Percentiles rank a stretch among this genome's conserved stretches.
Conservation (phyloP, 2,113 vertebrate species). For the Perccottus glenii region DNA sequence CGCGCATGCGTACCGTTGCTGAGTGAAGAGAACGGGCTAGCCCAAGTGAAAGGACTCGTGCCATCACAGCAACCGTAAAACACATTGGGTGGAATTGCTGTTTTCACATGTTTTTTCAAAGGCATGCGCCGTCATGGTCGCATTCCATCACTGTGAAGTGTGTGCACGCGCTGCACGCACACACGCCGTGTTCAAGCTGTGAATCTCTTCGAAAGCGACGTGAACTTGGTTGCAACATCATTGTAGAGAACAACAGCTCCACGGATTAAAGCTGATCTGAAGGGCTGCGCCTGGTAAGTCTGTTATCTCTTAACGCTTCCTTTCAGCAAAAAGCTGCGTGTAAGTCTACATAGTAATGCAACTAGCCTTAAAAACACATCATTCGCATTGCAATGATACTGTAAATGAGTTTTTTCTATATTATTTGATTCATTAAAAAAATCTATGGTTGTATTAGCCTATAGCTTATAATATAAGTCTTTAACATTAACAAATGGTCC, state of each 20-base stretch:
- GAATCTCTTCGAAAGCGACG: constrained; percentile 24
- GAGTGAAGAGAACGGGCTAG: constrained; percentile 17
- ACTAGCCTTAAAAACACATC: too few species aligned
- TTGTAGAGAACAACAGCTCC: constrained; percentile 3
- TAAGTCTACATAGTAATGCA: not conserved
- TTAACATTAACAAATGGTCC: too few species aligned
- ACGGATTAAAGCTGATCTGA: constrained; percentile 35
- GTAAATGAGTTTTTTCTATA: too few species aligned
- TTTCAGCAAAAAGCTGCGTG: not conserved
- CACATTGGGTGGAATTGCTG: not conserved
- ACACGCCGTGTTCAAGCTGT: constrained; percentile 17
- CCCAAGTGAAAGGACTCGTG: not conserved
- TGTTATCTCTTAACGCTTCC: not conserved
- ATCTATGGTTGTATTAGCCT: too few species aligned
- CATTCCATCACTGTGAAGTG: not conserved
- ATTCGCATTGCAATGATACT: too few species aligned
- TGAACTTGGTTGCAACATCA: constrained; percentile 48
- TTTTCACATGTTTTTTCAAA: not conserved
- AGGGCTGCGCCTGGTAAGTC: constrained; percentile 52
- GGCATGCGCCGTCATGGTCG: constrained; percentile 10
- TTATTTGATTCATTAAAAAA: too few species aligned
- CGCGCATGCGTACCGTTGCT: constrained; percentile 58
- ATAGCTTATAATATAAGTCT: too few species aligned
- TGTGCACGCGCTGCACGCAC: not conserved
- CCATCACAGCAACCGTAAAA: not conserved